A percentile compares a stretch with the other conserved stretches of the same genome.
Conservation (phyloP, 2,113 vertebrate species). For the Turnix velox region DNA sequence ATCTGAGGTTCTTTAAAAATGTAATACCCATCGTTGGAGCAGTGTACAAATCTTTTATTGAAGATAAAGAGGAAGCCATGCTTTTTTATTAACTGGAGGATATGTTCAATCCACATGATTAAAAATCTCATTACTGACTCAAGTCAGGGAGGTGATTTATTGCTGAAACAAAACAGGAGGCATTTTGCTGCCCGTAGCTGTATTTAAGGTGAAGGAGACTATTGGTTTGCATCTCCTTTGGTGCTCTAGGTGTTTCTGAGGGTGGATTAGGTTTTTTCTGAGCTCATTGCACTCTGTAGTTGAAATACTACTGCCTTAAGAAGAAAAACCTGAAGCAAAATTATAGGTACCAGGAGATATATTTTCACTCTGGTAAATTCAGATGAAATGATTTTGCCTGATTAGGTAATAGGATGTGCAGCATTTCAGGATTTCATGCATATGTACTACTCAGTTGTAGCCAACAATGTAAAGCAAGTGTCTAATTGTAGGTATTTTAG, state of each 20-base stretch:
- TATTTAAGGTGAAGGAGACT: slow-evolving; percentile 40
- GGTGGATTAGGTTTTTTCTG: slow-evolving; percentile 44
- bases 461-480: not conserved
- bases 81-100: slow-evolving; percentile 75
- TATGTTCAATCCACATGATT: slow-evolving; percentile 73
- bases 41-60: slow-evolving; percentile 81
- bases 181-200: slow-evolving; percentile 59
- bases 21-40: slow-evolving; percentile 69
- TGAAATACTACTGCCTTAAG: slow-evolving; percentile 56
- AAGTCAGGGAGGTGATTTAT: slow-evolving; percentile 69
- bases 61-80: slow-evolving; percentile 74
- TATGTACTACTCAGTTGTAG: not conserved
- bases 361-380: not conserved
- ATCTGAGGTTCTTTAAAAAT: slow-evolving; percentile 72
- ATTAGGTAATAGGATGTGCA: not conserved
- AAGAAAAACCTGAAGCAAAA: not conserved
- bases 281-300: not conserved
- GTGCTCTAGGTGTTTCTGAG: slow-evolving; percentile 55
- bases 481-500: not conserved
- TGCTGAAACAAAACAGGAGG: slow-evolving; percentile 56
- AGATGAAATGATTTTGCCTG: not conserved
- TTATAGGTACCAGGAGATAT: not conserved
- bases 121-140: slow-evolving; percentile 76
- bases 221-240: slow-evolving; percentile 39
- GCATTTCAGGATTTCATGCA: not conserved